These are phyloP conservation scores for Scyliorhinus canicula DNA, from an alignment of 2,797 vertebrate genomes.

Conservation along the genomic window DNA sequence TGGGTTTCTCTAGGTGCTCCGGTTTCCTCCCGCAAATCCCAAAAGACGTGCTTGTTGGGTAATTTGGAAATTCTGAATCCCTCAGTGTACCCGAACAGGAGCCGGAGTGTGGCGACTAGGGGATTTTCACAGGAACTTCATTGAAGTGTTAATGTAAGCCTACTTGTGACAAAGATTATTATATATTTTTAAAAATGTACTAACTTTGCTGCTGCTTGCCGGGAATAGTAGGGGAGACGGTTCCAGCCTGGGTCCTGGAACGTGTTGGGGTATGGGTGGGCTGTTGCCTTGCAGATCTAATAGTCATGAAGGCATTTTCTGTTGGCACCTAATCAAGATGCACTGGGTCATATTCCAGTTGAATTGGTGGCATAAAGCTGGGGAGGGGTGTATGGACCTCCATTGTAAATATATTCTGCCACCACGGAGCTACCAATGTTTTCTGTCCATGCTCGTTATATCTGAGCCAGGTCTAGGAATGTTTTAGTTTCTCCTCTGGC, in stretches of 20 bases:
- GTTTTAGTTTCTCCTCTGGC: neutral
- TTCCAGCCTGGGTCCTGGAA: neutral
- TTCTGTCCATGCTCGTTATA: neutral
- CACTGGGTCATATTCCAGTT: neutral
- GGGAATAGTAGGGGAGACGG: neutral
- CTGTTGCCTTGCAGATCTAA: neutral
- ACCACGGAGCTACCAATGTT: neutral
- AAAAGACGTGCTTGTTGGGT: too few species aligned
- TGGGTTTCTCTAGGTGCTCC: too few species aligned
- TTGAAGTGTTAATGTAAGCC: too few species aligned
- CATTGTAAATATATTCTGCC: neutral
- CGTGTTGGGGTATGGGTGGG: neutral
- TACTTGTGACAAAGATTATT: too few species aligned
- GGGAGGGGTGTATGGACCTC: too few species aligned
- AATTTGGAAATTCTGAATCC: too few species aligned
- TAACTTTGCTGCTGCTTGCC: neutral
- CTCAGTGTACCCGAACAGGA: too few species aligned
- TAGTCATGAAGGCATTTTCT: neutral
- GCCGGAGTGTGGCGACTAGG: too few species aligned
- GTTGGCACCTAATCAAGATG: neutral
- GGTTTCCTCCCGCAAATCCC: too few species aligned
- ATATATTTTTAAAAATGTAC: too few species aligned
- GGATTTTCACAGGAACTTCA: too few species aligned
- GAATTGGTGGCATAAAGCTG: neutral
- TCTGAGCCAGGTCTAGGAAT: neutral